These are phyloP conservation scores for Lepidonotus clava DNA, from an alignment of 2,888 invertebrate genomes.

Conservation along the genomic window DNA sequence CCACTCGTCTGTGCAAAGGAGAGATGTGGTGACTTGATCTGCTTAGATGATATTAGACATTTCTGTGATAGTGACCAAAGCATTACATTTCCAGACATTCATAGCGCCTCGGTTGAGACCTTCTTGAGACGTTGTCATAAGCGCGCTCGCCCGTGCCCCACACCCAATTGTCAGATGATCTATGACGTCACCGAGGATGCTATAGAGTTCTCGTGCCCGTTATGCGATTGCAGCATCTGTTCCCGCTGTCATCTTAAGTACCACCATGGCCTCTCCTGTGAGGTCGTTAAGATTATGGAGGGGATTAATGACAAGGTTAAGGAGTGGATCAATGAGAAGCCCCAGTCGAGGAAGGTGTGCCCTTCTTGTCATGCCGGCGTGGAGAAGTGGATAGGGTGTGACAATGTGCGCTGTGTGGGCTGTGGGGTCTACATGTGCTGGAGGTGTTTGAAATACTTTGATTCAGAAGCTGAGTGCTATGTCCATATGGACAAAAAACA, in stretches of 20 bases:
- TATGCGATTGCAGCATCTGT: constrained; percentile 42
- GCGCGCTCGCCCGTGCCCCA: constrained; percentile 29
- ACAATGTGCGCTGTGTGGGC: constrained; percentile 12
- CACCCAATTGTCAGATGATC: constrained; percentile 28
- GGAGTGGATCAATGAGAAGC: constrained; percentile 45
- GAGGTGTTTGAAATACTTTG: constrained; percentile 45
- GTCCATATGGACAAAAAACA: constrained; percentile 48
- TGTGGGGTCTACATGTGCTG: constrained; percentile 43
- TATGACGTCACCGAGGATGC: constrained; percentile 45
- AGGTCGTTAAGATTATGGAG: constrained; percentile 39
- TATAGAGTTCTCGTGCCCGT: constrained; percentile 15
- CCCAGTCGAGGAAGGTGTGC: constrained; percentile 40
- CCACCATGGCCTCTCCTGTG: constrained; percentile 35
- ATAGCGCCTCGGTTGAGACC: constrained; percentile 24
- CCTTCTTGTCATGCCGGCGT: constrained; percentile 48
- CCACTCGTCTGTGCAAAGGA: constrained; percentile 42
- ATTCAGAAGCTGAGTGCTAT: constrained; percentile 36
- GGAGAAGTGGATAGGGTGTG: constrained; percentile 45
- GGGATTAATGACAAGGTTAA: constrained; percentile 42
- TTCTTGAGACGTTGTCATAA: constrained; percentile 19
- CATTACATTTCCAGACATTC: not conserved
- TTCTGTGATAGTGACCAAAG: constrained; percentile 1
- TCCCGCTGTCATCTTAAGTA: constrained; percentile 19
- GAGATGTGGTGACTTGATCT: not conserved
- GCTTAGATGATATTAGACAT: constrained; percentile 25